A percentile compares a stretch with the other conserved stretches of the same genome.
phyloP scores from a whole-genome alignment of 2,797 vertebrate species.

The Cossypha heuglini region DNA sequence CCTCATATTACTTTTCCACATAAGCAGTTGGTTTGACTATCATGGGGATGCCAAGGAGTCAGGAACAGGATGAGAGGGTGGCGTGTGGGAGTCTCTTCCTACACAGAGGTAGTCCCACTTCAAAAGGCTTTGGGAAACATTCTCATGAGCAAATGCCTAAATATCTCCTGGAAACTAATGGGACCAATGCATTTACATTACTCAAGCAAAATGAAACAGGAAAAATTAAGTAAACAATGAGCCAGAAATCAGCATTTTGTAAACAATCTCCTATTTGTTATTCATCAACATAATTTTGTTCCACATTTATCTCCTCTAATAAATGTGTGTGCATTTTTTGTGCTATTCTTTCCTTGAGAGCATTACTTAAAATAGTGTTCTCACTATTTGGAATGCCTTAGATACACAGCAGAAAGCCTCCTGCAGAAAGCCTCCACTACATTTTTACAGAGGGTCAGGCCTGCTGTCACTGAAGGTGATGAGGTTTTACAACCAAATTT shows the following conservation, averaged over 20 bases:
- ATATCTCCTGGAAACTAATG: neutral
- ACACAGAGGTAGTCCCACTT: neutral
- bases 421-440: neutral
- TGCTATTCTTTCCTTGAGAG: neutral
- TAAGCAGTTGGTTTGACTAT: neutral
- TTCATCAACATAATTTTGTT: neutral
- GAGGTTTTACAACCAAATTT: neutral
- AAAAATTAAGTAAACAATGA: slow-evolving; percentile 15
- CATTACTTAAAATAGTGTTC: neutral
- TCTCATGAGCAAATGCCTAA: neutral
- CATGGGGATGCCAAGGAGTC: neutral
- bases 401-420: neutral
- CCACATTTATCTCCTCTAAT: neutral
- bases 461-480: neutral
- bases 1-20: slow-evolving; percentile 29
- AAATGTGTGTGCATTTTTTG: neutral
- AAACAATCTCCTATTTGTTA: slow-evolving; percentile 23
- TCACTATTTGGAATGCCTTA: neutral
- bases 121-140: slow-evolving; percentile 1
- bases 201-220: neutral
- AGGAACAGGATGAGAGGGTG: neutral
- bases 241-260: slow-evolving; percentile 28
- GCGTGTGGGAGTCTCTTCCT: neutral
- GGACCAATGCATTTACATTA: neutral
- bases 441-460: neutral